Evolutionary conservation across 2,797 vertebrate species (phyloP).

Genomic region (Scleropages formosus): DNA sequence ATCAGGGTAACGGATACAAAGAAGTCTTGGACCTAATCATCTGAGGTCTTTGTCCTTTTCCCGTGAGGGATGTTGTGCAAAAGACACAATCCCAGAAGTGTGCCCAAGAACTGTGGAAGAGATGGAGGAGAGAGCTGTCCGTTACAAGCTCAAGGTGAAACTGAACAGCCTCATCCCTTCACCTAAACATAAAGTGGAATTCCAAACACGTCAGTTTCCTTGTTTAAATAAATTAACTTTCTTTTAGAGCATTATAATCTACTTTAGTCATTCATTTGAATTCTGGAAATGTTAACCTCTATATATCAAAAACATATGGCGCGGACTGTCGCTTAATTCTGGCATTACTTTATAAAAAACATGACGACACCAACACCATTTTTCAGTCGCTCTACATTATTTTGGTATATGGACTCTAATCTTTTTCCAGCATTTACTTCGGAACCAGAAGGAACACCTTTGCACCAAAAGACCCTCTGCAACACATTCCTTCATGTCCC

Average conservation of each 20-base stretch:
- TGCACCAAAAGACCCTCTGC: background rate
- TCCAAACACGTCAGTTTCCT: too few species aligned
- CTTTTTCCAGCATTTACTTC: background rate
- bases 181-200: too few species aligned
- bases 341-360: background rate
- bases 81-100: background rate
- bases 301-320: too few species aligned
- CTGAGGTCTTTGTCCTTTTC: background rate
- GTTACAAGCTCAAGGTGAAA: background rate
- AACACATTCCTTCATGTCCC: background rate
- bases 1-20: background rate
- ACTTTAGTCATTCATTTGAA: too few species aligned
- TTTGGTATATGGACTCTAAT: background rate
- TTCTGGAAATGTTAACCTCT: too few species aligned
- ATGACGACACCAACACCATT: constrained; percentile 13
- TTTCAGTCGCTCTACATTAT: constrained; percentile 2
- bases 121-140: constrained; percentile 6
- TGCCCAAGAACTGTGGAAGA: constrained; percentile 12
- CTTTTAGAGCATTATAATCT: too few species aligned
- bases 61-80: background rate
- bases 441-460: background rate
- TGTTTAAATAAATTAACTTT: too few species aligned
- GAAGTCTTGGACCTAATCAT: background rate
- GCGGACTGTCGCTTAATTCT: too few species aligned
- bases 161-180: too few species aligned